Base-by-base conservation (phyloP, 1,140 invertebrate genomes). In the Tyrophagus putrescentiae region DNA sequence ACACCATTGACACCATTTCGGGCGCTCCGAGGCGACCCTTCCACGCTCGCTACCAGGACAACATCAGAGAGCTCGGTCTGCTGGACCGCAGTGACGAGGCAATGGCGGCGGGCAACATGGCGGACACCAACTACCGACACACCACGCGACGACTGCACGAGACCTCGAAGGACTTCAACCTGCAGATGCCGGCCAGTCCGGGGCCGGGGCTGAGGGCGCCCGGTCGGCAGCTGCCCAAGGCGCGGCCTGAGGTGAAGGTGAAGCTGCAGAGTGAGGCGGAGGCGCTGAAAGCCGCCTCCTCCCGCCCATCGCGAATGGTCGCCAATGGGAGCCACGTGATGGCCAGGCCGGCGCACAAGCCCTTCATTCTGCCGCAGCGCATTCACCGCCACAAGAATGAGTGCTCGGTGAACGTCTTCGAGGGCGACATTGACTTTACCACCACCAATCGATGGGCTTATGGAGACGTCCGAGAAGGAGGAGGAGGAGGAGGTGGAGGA, bases 361-460 rank as follows among this genome's bases (percentile, higher is more conserved):
- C 34, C 11, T 59, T 42, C 41, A 42, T 59, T 44, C 16, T 42
- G 21, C 39, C 36, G 18, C 36, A 59, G 36, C 34, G 57, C 16
- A 59, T 41, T 4, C 39, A 59, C 4, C 34, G 39, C 16, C 57
- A 59, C 36, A 59, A 59, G 33, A 59, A 59, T 59, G 57, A 59
- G 27, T 25, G 57, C 27, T 44, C 36, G 21, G 27, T 59, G 1
- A 7, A 4, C 9, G 13, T 59, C 27, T 59, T 59, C 36, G 57
- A 59, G 7, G 57, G 57, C n/a, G 42, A 59, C 16, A 59, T 59
- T 27, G 57, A 48, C 21, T 59, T 59, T 28, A 4, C 33, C 3
- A 59, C 57, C 9, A 59, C 57, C 4, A 59, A 4, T 27, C 28
- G 33, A 59, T 16, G 11, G 4, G n/a, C n/a, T 13, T 59, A 42